Evolutionary conservation across 2,113 vertebrate genomes (phyloP).

Genomic region (Micronisus gabar): DNA sequence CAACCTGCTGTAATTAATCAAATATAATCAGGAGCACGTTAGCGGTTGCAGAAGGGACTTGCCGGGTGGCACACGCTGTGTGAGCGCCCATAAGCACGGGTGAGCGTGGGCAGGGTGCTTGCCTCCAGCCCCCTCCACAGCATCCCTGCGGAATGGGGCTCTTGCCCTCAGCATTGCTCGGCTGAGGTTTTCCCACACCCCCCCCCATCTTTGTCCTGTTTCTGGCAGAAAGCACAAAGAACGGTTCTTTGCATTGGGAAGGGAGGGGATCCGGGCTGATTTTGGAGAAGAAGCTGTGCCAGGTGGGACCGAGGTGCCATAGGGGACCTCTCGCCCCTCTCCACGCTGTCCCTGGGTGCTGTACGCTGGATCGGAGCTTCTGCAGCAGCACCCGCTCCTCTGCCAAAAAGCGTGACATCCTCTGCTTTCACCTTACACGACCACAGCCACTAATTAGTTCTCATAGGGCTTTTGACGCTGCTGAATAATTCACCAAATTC

Average conservation of each 20-base stretch:
- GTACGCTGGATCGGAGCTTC: accelerated
- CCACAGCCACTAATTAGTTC: background rate
- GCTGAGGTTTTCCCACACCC: accelerated
- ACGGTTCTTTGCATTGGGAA: background rate
- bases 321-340: background rate
- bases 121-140: background rate
- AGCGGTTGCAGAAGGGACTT: background rate
- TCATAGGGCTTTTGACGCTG: background rate
- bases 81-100: background rate
- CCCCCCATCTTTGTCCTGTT: background rate
- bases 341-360: accelerated
- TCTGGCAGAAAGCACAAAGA: background rate
- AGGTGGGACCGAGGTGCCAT: accelerated
- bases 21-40: background rate
- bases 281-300: background rate
- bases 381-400: background rate
- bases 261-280: background rate
- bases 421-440: background rate
- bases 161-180: background rate
- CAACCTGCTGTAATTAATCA: slow-evolving; percentile 9
- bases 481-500: background rate
- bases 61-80: accelerated
- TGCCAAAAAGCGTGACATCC: background rate
- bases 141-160: background rate
- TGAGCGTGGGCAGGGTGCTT: background rate